Evolutionary conservation across 1,140 invertebrate species (phyloP).

Genomic region (Hyles euphorbiae): DNA sequence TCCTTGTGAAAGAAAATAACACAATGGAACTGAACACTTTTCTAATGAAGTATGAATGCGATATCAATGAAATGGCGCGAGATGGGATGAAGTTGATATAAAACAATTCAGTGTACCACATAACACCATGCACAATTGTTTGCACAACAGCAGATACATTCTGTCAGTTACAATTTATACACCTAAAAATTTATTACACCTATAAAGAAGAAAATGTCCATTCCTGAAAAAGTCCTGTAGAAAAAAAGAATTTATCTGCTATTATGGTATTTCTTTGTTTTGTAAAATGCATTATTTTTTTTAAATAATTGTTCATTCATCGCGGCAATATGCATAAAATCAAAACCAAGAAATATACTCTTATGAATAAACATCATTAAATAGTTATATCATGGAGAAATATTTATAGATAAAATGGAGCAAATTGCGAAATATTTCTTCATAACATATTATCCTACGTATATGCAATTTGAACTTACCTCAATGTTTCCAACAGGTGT

Average conservation of each 20-base stretch:
- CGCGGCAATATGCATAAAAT: conserved; percentile 13
- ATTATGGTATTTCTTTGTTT: conserved; percentile 17
- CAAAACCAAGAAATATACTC: conserved; percentile 43
- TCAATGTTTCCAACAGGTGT: conserved; percentile 79
- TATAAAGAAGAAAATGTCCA: too few species aligned
- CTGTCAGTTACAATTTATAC: not conserved
- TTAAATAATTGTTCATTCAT: not conserved
- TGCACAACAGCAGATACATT: conserved; percentile 12
- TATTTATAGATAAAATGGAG: conserved; percentile 32
- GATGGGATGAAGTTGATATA: conserved; percentile 11
- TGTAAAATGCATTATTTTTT: not conserved
- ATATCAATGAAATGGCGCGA: conserved; percentile 11
- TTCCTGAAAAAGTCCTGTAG: too few species aligned
- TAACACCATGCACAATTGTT: conserved; percentile 61
- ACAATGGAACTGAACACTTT: conserved; percentile 7
- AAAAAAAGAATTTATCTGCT: conserved; percentile 3
- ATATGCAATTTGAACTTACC: conserved; percentile 52
- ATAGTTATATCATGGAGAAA: conserved; percentile 62
- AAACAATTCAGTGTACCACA: conserved; percentile 47
- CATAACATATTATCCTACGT: conserved; percentile 45
- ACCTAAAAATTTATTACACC: not conserved
- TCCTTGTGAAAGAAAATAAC: conserved; percentile 12
- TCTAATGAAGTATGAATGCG: conserved; percentile 1
- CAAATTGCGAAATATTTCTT: conserved; percentile 56
- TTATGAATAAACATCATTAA: conserved; percentile 23